Conservation (phyloP, 2,113 vertebrate genomes). For the Chauna torquata region DNA sequence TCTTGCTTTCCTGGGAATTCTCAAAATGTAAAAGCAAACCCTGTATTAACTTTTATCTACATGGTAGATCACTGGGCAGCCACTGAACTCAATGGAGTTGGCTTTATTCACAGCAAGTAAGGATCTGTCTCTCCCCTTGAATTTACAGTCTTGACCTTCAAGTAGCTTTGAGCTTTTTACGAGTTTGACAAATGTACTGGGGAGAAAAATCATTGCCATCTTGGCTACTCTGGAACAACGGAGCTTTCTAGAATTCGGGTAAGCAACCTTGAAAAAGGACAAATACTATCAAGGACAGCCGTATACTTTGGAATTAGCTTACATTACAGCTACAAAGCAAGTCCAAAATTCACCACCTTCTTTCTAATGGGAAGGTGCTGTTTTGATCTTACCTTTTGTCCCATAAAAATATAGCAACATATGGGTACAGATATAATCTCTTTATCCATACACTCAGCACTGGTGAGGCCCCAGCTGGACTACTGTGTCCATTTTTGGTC, state of each 20-base stretch:
- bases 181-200: neutral
- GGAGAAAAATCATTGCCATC: neutral
- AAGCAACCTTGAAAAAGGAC: neutral
- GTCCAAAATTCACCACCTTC: neutral
- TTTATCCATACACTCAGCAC: neutral
- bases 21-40: neutral
- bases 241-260: neutral
- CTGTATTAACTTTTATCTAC: neutral
- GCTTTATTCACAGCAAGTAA: neutral
- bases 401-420: neutral
- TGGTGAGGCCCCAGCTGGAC: neutral
- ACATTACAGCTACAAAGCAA: neutral
- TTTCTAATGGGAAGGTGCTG: neutral
- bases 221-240: neutral
- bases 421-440: neutral
- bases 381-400: neutral
- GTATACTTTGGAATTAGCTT: neutral
- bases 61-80: neutral
- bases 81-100: neutral
- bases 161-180: neutral
- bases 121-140: neutral
- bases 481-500: rapidly evolving
- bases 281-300: neutral
- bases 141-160: neutral
- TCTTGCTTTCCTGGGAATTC: neutral